Percentiles rank a stretch among this genome's conserved stretches.
Evolutionary conservation across 2,888 invertebrate genomes (phyloP).

Genomic region (Lomographa bimaculata): DNA sequence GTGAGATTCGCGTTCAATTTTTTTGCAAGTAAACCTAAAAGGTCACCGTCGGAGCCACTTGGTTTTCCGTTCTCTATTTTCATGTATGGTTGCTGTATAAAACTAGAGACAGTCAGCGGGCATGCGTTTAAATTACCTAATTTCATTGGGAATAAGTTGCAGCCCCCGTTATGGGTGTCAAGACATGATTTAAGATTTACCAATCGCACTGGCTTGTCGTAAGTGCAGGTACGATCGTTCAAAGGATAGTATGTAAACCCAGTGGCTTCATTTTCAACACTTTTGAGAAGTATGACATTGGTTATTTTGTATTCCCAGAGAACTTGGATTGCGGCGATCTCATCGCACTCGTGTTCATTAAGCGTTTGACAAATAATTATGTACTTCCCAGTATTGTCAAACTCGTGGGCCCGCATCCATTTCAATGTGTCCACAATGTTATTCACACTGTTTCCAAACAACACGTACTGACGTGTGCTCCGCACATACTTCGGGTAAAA

Average conservation of each 20-base stretch:
- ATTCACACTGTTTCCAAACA: constrained; percentile 50
- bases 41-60: constrained; percentile 60
- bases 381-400: constrained; percentile 61
- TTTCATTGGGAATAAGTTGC: constrained; percentile 51
- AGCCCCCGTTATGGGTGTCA: constrained; percentile 31
- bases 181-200: constrained; percentile 28
- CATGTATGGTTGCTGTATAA: constrained; percentile 61
- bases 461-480: constrained; percentile 50
- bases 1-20: constrained; percentile 56
- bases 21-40: constrained; percentile 51
- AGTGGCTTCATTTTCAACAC: constrained; percentile 27
- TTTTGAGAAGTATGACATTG: constrained; percentile 58
- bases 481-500: constrained; percentile 38
- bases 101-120: constrained; percentile 59
- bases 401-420: constrained; percentile 46
- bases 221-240: constrained; percentile 46
- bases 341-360: constrained; percentile 48
- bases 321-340: constrained; percentile 44
- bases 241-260: constrained; percentile 56
- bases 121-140: constrained; percentile 56
- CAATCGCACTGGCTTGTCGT: constrained; percentile 46
- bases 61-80: constrained; percentile 47
- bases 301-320: constrained; percentile 61
- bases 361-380: constrained; percentile 59
- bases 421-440: constrained; percentile 45